phyloP scores from a whole-genome alignment of 30 jellyfish, hydroid and myxozoan species.

The Haliclystus octoradiatus region DNA sequence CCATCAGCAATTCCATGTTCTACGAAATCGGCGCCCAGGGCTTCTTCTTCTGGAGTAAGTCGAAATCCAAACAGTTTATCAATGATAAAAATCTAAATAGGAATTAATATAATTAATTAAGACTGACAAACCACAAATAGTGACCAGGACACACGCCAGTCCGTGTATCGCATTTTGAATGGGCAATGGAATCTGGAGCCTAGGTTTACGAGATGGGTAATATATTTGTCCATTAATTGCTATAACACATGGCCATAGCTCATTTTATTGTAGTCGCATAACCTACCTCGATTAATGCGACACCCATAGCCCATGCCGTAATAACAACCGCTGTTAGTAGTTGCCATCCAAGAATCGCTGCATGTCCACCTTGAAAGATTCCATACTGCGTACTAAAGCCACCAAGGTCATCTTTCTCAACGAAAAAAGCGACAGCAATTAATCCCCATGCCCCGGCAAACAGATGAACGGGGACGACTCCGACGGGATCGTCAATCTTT shows the following conservation, averaged over 20 bases:
- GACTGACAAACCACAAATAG: no score
- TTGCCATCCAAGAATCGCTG: constrained; percentile 11
- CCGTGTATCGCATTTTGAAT: no score
- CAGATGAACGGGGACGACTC: constrained; percentile 74
- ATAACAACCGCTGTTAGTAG: constrained; percentile 7
- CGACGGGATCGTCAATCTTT: constrained; percentile 90
- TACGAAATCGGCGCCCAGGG: constrained; percentile 12
- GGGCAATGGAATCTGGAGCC: no score
- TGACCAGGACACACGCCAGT: no score
- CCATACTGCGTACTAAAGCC: constrained; percentile 19
- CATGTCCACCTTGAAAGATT: constrained; percentile 22
- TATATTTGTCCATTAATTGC: no score
- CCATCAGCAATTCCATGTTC: constrained; percentile 9
- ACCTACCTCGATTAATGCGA: constrained; percentile 18
- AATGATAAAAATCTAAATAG: constrained; percentile 8
- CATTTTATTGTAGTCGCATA: no score
- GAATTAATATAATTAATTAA: no score
- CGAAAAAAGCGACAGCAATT: constrained; percentile 68
- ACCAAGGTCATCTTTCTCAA: constrained; percentile 35
- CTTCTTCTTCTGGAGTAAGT: constrained; percentile 6
- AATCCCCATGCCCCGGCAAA: constrained; percentile 76
- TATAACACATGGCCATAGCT: no score
- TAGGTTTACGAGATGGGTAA: no score
- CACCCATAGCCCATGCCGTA: constrained; percentile 15
- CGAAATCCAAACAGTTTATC: constrained; percentile 39